A percentile compares a stretch with the other conserved stretches of the same genome.
Evolutionary conservation across 23 tunicate species (phyloP).

Genomic region (Corella eumyota): DNA sequence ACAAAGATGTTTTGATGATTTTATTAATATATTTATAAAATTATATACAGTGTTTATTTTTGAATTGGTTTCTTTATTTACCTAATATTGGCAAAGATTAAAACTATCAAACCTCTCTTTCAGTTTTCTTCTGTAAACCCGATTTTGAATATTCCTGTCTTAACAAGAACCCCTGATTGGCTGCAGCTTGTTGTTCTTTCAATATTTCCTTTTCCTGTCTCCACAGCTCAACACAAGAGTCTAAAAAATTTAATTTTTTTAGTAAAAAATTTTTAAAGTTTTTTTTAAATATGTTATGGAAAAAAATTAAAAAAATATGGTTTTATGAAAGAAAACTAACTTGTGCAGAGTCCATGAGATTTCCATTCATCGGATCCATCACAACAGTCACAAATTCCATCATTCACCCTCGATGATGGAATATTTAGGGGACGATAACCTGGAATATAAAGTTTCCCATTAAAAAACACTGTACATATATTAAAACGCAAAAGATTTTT

Average conservation of each 20-base stretch:
- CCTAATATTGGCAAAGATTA: too few species aligned
- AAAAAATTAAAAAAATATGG: background rate
- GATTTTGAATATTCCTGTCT: constrained; percentile 50
- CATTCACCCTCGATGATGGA: constrained; percentile 97
- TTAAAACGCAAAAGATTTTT: too few species aligned
- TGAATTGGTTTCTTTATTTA: too few species aligned
- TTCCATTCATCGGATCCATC: constrained; percentile 99
- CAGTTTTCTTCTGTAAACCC: constrained; percentile 55
- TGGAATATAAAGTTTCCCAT: too few species aligned
- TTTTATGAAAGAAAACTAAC: constrained; percentile 1
- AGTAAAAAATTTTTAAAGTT: background rate
- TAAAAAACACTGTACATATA: too few species aligned
- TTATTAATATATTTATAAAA: too few species aligned
- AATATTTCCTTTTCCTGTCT: constrained; percentile 27
- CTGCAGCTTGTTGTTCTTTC: constrained; percentile 26
- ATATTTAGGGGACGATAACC: constrained; percentile 65
- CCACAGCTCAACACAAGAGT: constrained; percentile 63
- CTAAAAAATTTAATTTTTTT: constrained; percentile 12
- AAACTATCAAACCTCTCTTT: constrained; percentile 31
- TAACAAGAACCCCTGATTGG: constrained; percentile 27
- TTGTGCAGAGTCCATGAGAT: constrained; percentile 34
- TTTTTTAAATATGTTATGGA: background rate
- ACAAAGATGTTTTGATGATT: too few species aligned
- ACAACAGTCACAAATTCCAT: constrained; percentile 99
- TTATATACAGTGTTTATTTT: too few species aligned